Evolutionary conservation across 2,113 vertebrate species (phyloP), one percentile per base, ranked within the genome.

Genomic region (Oceanites oceanicus): DNA sequence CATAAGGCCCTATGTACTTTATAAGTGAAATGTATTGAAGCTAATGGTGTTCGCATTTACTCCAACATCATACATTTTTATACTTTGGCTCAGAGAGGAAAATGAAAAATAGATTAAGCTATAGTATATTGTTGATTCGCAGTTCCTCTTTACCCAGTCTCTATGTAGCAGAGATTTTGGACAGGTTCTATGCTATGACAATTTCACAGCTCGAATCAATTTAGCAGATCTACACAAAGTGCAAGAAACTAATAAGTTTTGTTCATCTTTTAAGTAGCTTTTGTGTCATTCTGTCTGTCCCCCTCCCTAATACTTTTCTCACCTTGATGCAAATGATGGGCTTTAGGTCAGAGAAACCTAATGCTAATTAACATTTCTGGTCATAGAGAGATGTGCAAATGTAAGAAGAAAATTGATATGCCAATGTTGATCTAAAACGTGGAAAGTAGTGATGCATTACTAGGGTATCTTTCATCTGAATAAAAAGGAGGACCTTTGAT

Each of bases 331-430:
- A 81, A 78, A 74, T 55, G 32, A 90, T 68, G 56, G 59, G 40
- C 68, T 83, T 80, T 81, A 62, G 75, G 84, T 66, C 62, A 94
- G 74, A 96, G 80, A 53, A 94, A 80, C 56, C 88, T 74, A 58
- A 88, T 71, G 93, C 71, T 92, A 97, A 96, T 97, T 96, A 97
- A 91, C 45, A 90, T 97, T 89, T 96, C 70, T 94, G 93, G 47
- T 74, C 15, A 8, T 14, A 30, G 49, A 56, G 32, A n/a, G 45
- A 77, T 56, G 52, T 94, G 91, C 50, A 94, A 92, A 85, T 17
- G 10, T 58, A 67, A 71, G 76, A 85, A 79, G 47, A 67, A 85
- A 89, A 92, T 52, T 83, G 56, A 44, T 80, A 61, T 56, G 49
- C 63, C 55, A 88, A 0, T 38, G 34, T 47, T 87, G 75, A 74